Percentiles rank a stretch among this genome's conserved stretches.
phyloP scores from a whole-genome alignment of 2,888 invertebrate species.

The Aquatica leii region DNA sequence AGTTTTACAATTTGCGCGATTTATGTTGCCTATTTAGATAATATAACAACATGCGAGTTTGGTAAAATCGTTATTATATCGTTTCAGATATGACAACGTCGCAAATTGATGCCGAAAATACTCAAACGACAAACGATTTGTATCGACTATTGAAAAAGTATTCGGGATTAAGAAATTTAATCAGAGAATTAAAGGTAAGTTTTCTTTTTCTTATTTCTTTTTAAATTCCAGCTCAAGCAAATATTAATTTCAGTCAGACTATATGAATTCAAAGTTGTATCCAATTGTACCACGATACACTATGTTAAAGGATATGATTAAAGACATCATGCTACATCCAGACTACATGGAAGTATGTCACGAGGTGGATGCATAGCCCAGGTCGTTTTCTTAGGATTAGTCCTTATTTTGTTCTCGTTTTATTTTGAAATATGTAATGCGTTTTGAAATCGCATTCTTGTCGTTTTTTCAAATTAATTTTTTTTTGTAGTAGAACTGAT shows the following conservation, averaged over 20 bases:
- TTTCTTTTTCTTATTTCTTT: neutral
- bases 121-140: conserved; percentile 92
- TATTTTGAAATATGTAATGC: too few species aligned
- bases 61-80: too few species aligned
- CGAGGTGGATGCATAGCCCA: conserved; percentile 81
- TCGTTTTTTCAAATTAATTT: too few species aligned
- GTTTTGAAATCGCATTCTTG: too few species aligned
- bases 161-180: conserved; percentile 86
- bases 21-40: too few species aligned
- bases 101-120: conserved; percentile 92
- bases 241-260: conserved; percentile 74
- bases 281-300: conserved; percentile 95
- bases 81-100: conserved; percentile 88
- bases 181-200: conserved; percentile 83
- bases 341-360: conserved; percentile 97
- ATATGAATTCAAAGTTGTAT: conserved; percentile 90
- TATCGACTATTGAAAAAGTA: conserved; percentile 93
- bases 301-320: conserved; percentile 97
- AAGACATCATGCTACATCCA: conserved; percentile 94
- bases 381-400: conserved; percentile 55
- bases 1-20: too few species aligned
- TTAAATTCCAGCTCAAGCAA: neutral
- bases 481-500: too few species aligned
- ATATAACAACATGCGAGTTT: too few species aligned
- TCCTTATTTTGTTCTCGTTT: conserved; percentile 9